Evolutionary conservation across 2,113 vertebrate genomes (phyloP), one percentile per base, ranked within the genome.

Genomic region (Caracal caracal): DNA sequence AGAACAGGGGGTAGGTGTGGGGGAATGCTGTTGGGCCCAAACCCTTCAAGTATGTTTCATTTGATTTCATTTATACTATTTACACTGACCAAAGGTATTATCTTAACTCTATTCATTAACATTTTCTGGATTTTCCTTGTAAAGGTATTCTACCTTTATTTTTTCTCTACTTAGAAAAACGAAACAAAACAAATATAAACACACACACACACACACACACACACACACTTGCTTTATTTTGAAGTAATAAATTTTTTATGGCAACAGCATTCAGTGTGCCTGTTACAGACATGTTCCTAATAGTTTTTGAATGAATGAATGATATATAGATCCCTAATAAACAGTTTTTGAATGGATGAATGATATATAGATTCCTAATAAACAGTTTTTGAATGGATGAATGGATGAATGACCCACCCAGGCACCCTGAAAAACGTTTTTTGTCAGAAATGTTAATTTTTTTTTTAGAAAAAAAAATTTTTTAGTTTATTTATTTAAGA

Each of bases 1-100:
- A 85, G 6, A n/a, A 15, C 0, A 37, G 68, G 10, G 22, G 16
- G 2, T 33, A 2, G 7, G 6, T 4, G 0, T 17, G 3, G 10
- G 10, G 0, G 6, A 19, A 28, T n/a, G 22, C 1, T 3, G 8
- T 24, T 28, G 11, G 30, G 5, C 11, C 37, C 49, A 79, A 83
- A n/a, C 2, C 0, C 6, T 20, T 68, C 19, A 53, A 40, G 28
- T 89, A 13, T 53, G 24, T 51, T 84, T 92, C 40, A 75, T 16
- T 82, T 56, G 1, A 92, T 26, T 91, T 84, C 2, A 63, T 76
- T 73, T 61, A 66, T 79, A 40, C 5, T 71, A 16, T 88, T 80
- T 79, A 79, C 59, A 79, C n/a, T 43, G 24, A 78, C 1, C 3
- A 47, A 2, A 15, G 30, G 9, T 80, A 47, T 43, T 61, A 88